Evolutionary conservation across 2,797 vertebrate species (phyloP), one percentile per base, ranked within the genome.

Genomic region (Botia almorhae): DNA sequence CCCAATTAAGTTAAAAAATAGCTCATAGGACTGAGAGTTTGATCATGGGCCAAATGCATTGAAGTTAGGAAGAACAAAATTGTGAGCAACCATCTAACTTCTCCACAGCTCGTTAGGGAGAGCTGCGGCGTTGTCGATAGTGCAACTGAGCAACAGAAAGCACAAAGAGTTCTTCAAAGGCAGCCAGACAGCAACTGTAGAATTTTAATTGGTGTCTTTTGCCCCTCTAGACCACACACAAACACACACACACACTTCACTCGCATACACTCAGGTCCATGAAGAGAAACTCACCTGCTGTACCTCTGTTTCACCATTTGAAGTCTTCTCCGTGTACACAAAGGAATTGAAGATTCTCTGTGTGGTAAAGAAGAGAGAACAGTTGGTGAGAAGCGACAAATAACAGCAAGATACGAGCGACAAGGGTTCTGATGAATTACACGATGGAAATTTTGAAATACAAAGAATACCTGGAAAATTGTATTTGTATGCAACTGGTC

Each of bases 291-390:
- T 96, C 93, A 99, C 98, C 96, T 98, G 97, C 81, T 99, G 98
- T 60, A 99, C 98, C 92, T 99, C 98, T 0, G 96, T 97, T 89
- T 99, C 98, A 64, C 98, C 97, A 8, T 99, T 99, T 12, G 98
- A 98, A 85, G 96, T 96, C 88, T 98, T 99, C 94, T 98, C 97
- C 0, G 96, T 97, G 90, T 99, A 99, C 86, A 97, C 95, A 81
- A 99, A 99, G 60, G 97, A 98, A 92, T 94, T 98, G 95, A 98
- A 99, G 91, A 98, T 98, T 88, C 96, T 95, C 98, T 99, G 96
- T 82, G 90, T 91, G 80, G 78, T 23, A 21, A 63, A 69, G 29
- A 84, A 75, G 33, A 87, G 13, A 74, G n/a, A 39, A 80, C 85
- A 46, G 69, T 90, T 78, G 83, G 53, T 83, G 55, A 78, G 79